Evolutionary conservation across 2,797 vertebrate species (phyloP).

Genomic region (Microhierax caerulescens): DNA sequence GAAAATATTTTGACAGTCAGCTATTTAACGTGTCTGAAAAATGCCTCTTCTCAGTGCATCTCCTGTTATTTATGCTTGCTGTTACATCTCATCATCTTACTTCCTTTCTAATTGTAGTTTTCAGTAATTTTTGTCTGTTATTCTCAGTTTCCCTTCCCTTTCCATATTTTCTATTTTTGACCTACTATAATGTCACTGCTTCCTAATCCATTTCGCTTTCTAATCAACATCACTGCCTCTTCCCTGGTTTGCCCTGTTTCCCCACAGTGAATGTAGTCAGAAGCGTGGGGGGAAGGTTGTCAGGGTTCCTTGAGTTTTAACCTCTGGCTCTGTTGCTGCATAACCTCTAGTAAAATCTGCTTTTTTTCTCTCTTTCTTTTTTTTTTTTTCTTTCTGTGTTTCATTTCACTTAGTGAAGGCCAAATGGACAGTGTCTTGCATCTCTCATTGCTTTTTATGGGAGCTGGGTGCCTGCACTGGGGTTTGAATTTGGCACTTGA

Average conservation of each 20-base stretch:
- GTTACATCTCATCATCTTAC: neutral
- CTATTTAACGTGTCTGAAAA: neutral
- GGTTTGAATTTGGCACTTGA: neutral
- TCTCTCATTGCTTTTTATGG: neutral
- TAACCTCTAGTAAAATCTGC: neutral
- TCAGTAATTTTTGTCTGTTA: neutral
- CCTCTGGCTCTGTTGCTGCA: neutral
- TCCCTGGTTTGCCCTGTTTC: neutral
- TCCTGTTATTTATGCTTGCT: neutral
- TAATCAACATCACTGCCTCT: neutral
- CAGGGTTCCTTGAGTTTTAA: neutral
- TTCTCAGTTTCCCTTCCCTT: neutral
- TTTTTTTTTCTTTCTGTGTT: neutral
- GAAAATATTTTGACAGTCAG: neutral
- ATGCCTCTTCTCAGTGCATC: neutral
- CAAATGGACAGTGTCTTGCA: neutral
- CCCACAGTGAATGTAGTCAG: neutral
- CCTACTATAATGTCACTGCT: neutral
- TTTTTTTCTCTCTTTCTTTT: rapidly evolving
- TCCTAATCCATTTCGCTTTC: neutral
- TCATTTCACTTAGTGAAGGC: neutral
- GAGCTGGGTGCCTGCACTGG: neutral
- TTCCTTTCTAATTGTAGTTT: neutral
- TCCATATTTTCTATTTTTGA: neutral
- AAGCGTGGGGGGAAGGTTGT: neutral